Evolutionary conservation across 2,888 invertebrate species (phyloP).

Genomic region (Petrophora chlorosata): DNA sequence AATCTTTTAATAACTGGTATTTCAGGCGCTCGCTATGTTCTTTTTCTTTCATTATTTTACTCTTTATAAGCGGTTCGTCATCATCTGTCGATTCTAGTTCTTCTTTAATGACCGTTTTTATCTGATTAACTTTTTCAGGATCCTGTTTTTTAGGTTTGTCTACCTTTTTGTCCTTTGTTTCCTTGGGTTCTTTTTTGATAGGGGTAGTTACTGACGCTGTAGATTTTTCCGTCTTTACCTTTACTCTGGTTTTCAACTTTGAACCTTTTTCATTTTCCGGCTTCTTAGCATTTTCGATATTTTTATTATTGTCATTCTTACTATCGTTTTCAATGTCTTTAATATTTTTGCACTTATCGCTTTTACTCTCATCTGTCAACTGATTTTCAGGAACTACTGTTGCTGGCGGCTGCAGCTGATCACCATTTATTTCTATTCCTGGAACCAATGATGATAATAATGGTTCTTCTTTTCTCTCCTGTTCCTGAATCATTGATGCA

Average conservation of each 20-base stretch:
- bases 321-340: background rate
- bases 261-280: conserved; percentile 42
- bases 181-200: conserved; percentile 53
- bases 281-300: conserved; percentile 25
- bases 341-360: conserved; percentile 40
- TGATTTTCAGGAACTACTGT: conserved; percentile 35
- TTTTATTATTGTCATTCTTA: conserved; percentile 22
- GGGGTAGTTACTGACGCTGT: conserved; percentile 33
- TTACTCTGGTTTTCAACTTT: conserved; percentile 54
- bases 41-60: conserved; percentile 72
- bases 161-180: conserved; percentile 36
- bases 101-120: conserved; percentile 61
- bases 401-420: conserved; percentile 13
- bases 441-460: conserved; percentile 11
- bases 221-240: conserved; percentile 50
- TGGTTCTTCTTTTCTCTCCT: conserved; percentile 29
- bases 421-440: conserved; percentile 22
- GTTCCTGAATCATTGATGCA: conserved; percentile 10
- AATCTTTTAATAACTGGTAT: conserved; percentile 71
- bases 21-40: conserved; percentile 65
- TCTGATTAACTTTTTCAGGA: conserved; percentile 34
- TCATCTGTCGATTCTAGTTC: conserved; percentile 73
- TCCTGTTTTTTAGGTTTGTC: conserved; percentile 16
- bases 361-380: conserved; percentile 46
- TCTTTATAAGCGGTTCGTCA: conserved; percentile 73